phyloP scores from a whole-genome alignment of 1,140 invertebrate genomes.

The Ips nitidus region DNA sequence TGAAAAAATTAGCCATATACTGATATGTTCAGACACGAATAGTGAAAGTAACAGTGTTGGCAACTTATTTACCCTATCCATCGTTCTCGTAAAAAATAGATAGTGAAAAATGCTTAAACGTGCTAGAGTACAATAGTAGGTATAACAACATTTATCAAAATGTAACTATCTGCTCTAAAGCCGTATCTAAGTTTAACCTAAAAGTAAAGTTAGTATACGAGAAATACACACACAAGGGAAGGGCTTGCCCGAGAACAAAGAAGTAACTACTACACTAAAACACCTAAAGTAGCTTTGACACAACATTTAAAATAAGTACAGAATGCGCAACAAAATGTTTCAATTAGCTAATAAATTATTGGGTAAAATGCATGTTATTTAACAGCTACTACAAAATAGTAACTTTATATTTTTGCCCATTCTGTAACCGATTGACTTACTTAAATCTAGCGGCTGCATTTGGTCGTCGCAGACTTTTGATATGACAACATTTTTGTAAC shows the following conservation, averaged over 20 bases:
- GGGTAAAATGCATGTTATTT: slow-evolving; percentile 16
- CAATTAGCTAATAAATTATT: slow-evolving; percentile 11
- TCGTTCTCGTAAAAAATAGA: not conserved
- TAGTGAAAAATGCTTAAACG: slow-evolving; percentile 32
- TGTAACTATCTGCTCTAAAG: slow-evolving; percentile 17
- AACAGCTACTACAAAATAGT: not conserved
- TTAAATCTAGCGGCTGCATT: not conserved
- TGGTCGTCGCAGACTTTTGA: not conserved
- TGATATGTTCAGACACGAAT: not conserved
- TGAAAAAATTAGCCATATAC: too few species aligned
- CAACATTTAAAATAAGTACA: slow-evolving; percentile 31
- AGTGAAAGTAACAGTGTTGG: too few species aligned
- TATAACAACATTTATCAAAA: slow-evolving; percentile 36
- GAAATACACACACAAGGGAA: slow-evolving; percentile 6
- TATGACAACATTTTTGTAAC: not conserved
- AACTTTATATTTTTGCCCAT: slow-evolving; percentile 15
- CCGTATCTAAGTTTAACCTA: slow-evolving; percentile 13
- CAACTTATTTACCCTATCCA: not conserved
- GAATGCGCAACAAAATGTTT: slow-evolving; percentile 16
- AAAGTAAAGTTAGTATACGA: slow-evolving; percentile 24
- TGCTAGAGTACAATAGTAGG: slow-evolving; percentile 28
- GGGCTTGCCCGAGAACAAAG: not conserved
- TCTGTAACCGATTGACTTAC: slow-evolving; percentile 9
- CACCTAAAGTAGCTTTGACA: slow-evolving; percentile 35
- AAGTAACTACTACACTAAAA: slow-evolving; percentile 7